Conservation (phyloP, 2,888 invertebrate species). For the Athripsodes cinereus region DNA sequence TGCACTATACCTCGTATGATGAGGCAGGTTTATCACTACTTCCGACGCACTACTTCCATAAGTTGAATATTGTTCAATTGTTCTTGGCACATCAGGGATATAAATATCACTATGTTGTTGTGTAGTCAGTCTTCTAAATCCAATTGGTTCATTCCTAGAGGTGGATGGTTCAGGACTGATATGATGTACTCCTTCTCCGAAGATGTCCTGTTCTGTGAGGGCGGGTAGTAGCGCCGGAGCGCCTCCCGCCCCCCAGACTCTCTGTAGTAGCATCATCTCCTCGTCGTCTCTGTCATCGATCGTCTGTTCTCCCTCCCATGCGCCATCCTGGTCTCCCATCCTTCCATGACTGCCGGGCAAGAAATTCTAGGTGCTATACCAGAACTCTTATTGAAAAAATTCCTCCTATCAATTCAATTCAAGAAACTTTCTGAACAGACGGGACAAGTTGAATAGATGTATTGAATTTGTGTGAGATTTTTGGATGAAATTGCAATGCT, state of each 20-base stretch:
- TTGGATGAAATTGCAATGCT: no score
- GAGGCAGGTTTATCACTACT: neutral
- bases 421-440: no score
- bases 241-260: conserved; percentile 22
- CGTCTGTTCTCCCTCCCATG: conserved; percentile 16
- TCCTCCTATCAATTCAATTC: no score
- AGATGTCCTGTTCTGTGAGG: conserved; percentile 13
- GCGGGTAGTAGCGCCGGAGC: conserved; percentile 15
- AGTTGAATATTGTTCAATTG: neutral
- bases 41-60: neutral
- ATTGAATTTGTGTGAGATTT: no score
- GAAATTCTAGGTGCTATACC: neutral
- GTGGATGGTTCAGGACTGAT: neutral
- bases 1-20: conserved; percentile 3
- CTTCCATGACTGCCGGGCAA: conserved; percentile 21
- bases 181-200: conserved; percentile 1
- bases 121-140: neutral
- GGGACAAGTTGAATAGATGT: no score
- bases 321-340: conserved; percentile 20
- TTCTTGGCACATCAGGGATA: neutral
- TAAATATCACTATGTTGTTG: neutral
- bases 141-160: neutral
- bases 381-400: no score
- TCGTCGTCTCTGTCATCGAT: conserved; percentile 10
- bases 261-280: conserved; percentile 23